Percentiles rank a stretch among this genome's conserved stretches.
Conservation (phyloP, 2,113 vertebrate genomes). For the Lophura nycthemera region DNA sequence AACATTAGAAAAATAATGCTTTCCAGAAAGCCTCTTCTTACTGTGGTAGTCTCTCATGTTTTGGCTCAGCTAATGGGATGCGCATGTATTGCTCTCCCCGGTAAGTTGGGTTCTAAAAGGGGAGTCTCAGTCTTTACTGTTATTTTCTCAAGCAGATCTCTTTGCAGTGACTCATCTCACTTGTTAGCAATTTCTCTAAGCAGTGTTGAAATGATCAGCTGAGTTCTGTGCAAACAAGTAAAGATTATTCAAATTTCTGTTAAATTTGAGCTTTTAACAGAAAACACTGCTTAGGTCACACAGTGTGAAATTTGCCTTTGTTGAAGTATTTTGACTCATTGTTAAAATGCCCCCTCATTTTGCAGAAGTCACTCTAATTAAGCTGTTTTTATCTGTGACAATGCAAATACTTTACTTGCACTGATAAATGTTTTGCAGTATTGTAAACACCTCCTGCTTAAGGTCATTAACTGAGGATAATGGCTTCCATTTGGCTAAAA, state of each 20-base stretch:
- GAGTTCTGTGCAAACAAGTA: neutral
- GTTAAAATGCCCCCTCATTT: slow-evolving; percentile 5
- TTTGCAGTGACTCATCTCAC: neutral
- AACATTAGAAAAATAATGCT: neutral
- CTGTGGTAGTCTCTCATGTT: neutral
- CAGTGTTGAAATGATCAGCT: neutral
- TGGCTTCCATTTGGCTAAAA: slow-evolving; percentile 68
- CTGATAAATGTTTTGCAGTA: slow-evolving; percentile 42
- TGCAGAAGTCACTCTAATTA: slow-evolving; percentile 50
- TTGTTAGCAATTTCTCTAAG: neutral
- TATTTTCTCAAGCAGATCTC: neutral
- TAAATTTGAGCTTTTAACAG: neutral
- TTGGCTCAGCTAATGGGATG: neutral
- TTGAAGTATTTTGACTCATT: neutral
- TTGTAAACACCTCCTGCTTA: slow-evolving; percentile 66
- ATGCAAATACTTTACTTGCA: slow-evolving; percentile 40
- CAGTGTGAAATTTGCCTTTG: neutral
- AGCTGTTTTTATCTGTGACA: slow-evolving; percentile 42
- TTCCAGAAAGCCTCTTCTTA: neutral
- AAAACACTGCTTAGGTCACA: neutral
- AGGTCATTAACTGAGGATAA: slow-evolving; percentile 67
- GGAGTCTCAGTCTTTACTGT: neutral
- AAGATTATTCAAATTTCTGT: neutral
- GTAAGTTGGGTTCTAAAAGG: neutral
- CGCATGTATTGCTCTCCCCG: neutral